Evolutionary conservation across 2,113 vertebrate species (phyloP).

Genomic region (Dromaius novaehollandiae): DNA sequence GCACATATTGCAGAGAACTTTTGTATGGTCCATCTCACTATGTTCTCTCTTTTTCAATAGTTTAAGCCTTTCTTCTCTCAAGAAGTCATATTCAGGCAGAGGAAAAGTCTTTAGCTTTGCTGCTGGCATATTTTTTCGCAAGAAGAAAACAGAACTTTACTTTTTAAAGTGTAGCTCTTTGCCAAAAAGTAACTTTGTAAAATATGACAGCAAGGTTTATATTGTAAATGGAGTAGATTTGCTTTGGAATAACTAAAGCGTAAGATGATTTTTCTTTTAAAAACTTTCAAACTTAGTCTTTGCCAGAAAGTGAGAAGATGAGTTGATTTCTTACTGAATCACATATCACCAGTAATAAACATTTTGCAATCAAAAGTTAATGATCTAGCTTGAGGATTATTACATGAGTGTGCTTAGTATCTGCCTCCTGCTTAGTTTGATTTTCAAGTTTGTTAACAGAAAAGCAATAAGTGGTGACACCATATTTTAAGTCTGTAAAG

Average conservation of each 20-base stretch:
- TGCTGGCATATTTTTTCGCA: background rate
- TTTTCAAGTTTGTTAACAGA: background rate
- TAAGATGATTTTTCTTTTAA: background rate
- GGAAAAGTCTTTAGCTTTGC: background rate
- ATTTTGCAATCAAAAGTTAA: background rate
- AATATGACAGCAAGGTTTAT: background rate
- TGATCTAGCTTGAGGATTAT: background rate
- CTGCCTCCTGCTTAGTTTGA: background rate
- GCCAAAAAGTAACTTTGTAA: constrained; percentile 31
- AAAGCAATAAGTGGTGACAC: background rate
- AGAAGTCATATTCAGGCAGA: background rate
- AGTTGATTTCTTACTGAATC: background rate
- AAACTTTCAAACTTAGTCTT: background rate
- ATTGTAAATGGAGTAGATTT: constrained; percentile 4
- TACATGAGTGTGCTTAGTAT: background rate
- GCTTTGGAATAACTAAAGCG: background rate
- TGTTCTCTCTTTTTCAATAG: background rate
- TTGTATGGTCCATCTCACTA: background rate
- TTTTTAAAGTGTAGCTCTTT: background rate
- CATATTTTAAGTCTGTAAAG: background rate
- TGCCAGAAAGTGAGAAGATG: background rate
- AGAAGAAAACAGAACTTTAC: background rate
- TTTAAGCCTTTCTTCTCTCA: background rate
- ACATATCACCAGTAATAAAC: background rate
- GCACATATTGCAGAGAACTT: background rate